Conservation (phyloP, 2,113 vertebrate species). For the Stomatorhinus ivindoensis region DNA sequence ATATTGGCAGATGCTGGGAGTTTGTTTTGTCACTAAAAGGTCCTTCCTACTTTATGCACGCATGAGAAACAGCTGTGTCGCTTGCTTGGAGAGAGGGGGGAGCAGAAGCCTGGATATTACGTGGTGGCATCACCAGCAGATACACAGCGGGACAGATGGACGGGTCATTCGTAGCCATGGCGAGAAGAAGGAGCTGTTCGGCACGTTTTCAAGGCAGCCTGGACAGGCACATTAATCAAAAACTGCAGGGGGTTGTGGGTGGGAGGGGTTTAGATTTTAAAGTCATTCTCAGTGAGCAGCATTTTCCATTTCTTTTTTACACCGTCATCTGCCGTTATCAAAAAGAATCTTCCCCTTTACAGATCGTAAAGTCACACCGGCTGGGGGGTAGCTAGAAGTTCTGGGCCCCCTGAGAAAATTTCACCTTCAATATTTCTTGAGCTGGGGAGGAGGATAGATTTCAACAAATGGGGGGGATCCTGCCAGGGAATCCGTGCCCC, state of each 20-base stretch:
- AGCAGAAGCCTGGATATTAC: background rate
- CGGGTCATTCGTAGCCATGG: background rate
- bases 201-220: background rate
- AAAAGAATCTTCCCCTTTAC: background rate
- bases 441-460: background rate
- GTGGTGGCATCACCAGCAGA: background rate
- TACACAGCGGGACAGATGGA: background rate
- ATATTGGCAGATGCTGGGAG: background rate
- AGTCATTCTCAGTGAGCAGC: background rate
- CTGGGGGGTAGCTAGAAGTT: background rate
- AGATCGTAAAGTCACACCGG: background rate
- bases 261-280: background rate
- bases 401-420: background rate
- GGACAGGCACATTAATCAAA: constrained; percentile 4
- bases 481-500: background rate
- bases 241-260: background rate
- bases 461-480: background rate
- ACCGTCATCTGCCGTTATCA: background rate
- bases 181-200: background rate
- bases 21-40: constrained; percentile 5
- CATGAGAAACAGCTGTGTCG: background rate
- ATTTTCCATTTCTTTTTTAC: background rate
- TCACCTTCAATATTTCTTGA: background rate
- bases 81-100: background rate
- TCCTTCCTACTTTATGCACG: background rate